A percentile compares a stretch with the other conserved stretches of the same genome.
phyloP scores from a whole-genome alignment of 2,797 vertebrate species.

The Centropyge bicolor region DNA sequence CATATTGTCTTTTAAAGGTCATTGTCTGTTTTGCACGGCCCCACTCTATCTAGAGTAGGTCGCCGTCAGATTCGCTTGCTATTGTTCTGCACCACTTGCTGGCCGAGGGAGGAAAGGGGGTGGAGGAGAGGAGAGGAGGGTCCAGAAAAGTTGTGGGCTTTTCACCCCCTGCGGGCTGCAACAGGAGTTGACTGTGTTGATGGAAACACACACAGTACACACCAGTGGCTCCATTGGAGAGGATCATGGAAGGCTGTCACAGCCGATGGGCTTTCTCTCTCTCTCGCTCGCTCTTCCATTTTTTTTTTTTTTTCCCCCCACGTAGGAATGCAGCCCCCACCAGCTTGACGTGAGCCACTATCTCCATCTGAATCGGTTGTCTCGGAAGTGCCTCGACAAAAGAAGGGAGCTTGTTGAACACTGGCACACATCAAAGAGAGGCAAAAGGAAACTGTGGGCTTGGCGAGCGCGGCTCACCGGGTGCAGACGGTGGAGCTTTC shows the following conservation, averaged over 20 bases:
- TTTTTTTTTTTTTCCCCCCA: background rate
- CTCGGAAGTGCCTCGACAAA: conserved; percentile 70
- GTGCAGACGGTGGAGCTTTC: conserved; percentile 51
- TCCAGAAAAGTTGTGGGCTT: conserved; percentile 61
- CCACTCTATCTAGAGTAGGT: conserved; percentile 80
- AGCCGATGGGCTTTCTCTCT: conserved; percentile 31
- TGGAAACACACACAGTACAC: conserved; percentile 8
- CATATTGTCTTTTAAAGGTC: conserved; percentile 86
- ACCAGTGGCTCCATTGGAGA: conserved; percentile 16
- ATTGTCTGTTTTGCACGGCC: conserved; percentile 85
- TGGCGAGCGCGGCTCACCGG: conserved; percentile 48
- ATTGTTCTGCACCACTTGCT: conserved; percentile 77
- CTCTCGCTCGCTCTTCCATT: conserved; percentile 4
- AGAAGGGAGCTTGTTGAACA: conserved; percentile 79
- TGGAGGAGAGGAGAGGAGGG: background rate
- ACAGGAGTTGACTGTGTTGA: conserved; percentile 44
- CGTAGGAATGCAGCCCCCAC: conserved; percentile 22
- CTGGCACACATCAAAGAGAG: conserved; percentile 76
- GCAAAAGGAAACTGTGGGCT: conserved; percentile 52
- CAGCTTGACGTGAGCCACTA: conserved; percentile 47
- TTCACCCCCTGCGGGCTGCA: conserved; percentile 29
- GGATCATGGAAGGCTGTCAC: conserved; percentile 41
- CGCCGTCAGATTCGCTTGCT: conserved; percentile 67
- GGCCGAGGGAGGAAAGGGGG: conserved; percentile 21
- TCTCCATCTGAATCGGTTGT: conserved; percentile 67